These are phyloP conservation scores for Acanthornis magna DNA, from an alignment of 2,797 vertebrate species.

Conservation along the genomic window DNA sequence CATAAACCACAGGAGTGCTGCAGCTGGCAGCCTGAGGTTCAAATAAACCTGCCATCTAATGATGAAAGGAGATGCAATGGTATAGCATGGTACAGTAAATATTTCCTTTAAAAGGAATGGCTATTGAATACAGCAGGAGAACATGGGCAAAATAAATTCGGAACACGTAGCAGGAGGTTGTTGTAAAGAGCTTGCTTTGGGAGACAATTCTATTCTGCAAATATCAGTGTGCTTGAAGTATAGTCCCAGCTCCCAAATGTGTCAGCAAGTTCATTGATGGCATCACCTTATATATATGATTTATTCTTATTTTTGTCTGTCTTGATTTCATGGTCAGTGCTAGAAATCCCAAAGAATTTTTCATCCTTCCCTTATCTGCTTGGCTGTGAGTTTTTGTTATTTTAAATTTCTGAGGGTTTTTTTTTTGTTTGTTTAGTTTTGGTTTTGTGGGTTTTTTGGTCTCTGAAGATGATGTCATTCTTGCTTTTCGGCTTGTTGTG, in stretches of 20 bases:
- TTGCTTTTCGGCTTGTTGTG: neutral
- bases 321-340: neutral
- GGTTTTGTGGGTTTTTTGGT: neutral
- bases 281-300: neutral
- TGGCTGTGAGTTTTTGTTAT: neutral
- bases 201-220: neutral
- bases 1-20: neutral
- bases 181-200: neutral
- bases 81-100: neutral
- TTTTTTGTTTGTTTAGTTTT: neutral
- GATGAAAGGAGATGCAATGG: neutral
- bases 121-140: neutral
- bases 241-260: neutral
- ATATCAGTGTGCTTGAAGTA: neutral
- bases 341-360: conserved; percentile 3
- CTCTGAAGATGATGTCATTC: neutral
- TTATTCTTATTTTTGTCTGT: neutral
- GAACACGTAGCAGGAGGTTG: neutral
- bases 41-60: neutral
- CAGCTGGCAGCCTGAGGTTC: neutral
- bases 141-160: neutral
- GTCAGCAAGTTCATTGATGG: neutral
- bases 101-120: neutral
- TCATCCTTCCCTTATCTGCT: neutral
- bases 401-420: neutral